Evolutionary conservation across 2,888 invertebrate species (phyloP).

Genomic region (Orthosia gracilis): DNA sequence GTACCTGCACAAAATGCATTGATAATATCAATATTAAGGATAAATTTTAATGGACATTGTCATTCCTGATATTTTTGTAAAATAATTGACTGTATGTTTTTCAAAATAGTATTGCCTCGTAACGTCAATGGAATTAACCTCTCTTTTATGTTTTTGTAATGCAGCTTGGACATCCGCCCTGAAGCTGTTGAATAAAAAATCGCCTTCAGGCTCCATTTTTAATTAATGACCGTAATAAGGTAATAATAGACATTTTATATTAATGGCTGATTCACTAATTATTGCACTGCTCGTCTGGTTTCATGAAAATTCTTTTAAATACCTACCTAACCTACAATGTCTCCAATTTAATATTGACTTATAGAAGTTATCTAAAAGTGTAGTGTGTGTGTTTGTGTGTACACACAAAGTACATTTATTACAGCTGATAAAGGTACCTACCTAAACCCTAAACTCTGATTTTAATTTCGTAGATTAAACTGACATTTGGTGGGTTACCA

Average conservation of each 20-base stretch:
- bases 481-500: too few species aligned
- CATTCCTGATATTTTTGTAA: neutral
- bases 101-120: neutral
- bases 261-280: neutral
- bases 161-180: neutral
- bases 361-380: too few species aligned
- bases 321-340: too few species aligned
- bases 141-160: neutral
- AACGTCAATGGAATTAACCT: neutral
- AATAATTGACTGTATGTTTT: neutral
- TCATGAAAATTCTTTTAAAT: neutral
- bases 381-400: too few species aligned
- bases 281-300: neutral
- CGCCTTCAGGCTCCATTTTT: neutral
- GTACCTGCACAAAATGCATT: too few species aligned
- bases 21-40: too few species aligned
- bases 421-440: too few species aligned
- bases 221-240: neutral
- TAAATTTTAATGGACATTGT: neutral
- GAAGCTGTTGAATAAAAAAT: constrained; percentile 7
- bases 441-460: too few species aligned
- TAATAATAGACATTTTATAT: neutral
- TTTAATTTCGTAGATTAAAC: too few species aligned
- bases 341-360: too few species aligned
- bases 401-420: too few species aligned